Evolutionary conservation across 2,113 vertebrate species (phyloP).

Genomic region (Mirounga angustirostris): DNA sequence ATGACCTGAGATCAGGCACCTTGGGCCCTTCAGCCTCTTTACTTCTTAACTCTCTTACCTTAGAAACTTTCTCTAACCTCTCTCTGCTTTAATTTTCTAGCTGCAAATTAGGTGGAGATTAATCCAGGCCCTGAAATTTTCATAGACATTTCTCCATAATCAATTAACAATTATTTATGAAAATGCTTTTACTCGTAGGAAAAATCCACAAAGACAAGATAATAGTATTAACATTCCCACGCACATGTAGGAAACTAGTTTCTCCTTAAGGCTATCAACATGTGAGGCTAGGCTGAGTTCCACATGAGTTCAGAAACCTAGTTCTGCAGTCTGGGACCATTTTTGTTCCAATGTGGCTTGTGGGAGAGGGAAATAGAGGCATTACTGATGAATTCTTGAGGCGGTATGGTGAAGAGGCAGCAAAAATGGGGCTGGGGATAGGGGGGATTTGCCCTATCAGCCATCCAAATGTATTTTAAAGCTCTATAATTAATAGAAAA

Average conservation of each 20-base stretch:
- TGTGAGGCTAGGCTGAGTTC: neutral
- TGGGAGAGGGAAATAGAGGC: neutral
- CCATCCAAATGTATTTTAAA: constrained; percentile 34
- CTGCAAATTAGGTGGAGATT: neutral
- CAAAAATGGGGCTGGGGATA: neutral
- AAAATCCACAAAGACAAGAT: neutral
- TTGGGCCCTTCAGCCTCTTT: neutral
- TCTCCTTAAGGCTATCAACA: neutral
- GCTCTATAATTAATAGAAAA: neutral
- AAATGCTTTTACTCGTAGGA: neutral
- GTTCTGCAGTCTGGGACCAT: neutral
- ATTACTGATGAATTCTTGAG: neutral
- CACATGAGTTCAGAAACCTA: neutral
- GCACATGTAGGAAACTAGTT: neutral
- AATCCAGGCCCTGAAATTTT: neutral
- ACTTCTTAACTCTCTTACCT: neutral
- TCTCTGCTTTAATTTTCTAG: neutral
- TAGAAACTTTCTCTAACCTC: neutral
- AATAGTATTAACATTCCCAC: neutral
- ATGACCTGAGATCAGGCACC: neutral
- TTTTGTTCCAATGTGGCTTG: neutral
- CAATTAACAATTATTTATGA: neutral
- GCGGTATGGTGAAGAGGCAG: neutral
- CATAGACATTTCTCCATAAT: neutral
- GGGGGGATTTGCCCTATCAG: neutral